These are phyloP conservation scores for Bombus sibiricus DNA, from an alignment of 1,140 invertebrate genomes.

Conservation along the genomic window DNA sequence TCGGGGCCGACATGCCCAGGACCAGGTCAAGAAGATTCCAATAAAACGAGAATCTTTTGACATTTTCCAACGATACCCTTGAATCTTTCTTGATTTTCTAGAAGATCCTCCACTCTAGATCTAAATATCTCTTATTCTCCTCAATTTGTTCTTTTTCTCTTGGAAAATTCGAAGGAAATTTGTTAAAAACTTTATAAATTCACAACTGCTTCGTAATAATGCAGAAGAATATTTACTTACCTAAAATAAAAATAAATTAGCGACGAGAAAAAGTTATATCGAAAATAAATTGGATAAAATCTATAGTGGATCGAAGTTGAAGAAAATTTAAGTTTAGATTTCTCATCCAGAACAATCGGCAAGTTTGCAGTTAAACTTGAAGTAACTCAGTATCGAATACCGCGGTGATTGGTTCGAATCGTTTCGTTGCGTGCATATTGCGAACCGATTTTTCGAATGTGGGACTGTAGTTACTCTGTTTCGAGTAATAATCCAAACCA, in stretches of 20 bases:
- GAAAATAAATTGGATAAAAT: not conserved
- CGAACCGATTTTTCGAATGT: conserved; percentile 31
- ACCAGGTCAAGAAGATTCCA: conserved; percentile 80
- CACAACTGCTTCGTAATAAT: too few relatives aligned
- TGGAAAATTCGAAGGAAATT: not conserved
- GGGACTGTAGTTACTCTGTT: not conserved
- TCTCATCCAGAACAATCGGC: not conserved
- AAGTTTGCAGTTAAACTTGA: not conserved
- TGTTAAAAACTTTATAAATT: not conserved
- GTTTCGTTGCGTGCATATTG: not conserved
- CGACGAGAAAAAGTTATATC: not conserved
- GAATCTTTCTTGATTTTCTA: not conserved
- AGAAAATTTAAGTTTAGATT: not conserved
- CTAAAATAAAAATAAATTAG: not conserved
- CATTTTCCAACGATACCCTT: not conserved
- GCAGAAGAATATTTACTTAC: too few relatives aligned
- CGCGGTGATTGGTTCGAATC: not conserved
- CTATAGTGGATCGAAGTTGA: too few relatives aligned
- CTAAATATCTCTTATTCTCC: not conserved
- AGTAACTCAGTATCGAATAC: not conserved
- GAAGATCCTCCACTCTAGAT: not conserved
- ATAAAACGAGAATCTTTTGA: not conserved
- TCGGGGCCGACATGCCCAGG: conserved; percentile 88
- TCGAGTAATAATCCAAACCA: too few relatives aligned
- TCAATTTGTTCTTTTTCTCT: not conserved